Conservation (phyloP, 2,888 invertebrate species). For the Craniophora ligustri region DNA sequence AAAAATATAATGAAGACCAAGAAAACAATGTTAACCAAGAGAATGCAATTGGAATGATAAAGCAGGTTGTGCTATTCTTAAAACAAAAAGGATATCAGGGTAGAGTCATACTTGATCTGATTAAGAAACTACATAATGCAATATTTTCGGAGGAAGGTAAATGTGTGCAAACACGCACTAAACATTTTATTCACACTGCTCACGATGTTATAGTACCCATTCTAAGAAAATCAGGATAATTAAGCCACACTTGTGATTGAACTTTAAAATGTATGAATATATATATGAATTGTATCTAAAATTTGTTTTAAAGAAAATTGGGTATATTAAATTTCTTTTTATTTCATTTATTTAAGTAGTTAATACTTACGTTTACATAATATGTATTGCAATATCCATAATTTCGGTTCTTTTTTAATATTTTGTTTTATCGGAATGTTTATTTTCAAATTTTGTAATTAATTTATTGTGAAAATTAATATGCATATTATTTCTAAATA, state of each 20-base stretch:
- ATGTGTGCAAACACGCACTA: neutral
- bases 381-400: too few species aligned
- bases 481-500: constrained; percentile 9
- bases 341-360: too few species aligned
- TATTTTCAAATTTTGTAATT: neutral
- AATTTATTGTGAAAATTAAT: neutral
- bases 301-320: too few species aligned
- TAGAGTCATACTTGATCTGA: constrained; percentile 7
- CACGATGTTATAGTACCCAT: constrained; percentile 24
- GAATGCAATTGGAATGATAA: constrained; percentile 21
- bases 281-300: too few species aligned
- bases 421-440: too few species aligned
- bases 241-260: neutral
- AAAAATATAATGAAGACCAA: constrained; percentile 6
- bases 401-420: too few species aligned
- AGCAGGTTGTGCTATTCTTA: constrained; percentile 11
- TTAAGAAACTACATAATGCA: constrained; percentile 10
- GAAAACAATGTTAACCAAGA: constrained; percentile 1
- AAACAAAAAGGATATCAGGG: constrained; percentile 19
- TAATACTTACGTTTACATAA: too few species aligned
- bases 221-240: constrained; percentile 20
- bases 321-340: too few species aligned
- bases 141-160: constrained; percentile 6
- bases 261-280: too few species aligned
- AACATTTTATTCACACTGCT: constrained; percentile 11